A percentile compares a stretch with the other conserved stretches of the same genome.
Evolutionary conservation across 2,888 invertebrate genomes (phyloP).

Genomic region (Cyaniris semiargus): DNA sequence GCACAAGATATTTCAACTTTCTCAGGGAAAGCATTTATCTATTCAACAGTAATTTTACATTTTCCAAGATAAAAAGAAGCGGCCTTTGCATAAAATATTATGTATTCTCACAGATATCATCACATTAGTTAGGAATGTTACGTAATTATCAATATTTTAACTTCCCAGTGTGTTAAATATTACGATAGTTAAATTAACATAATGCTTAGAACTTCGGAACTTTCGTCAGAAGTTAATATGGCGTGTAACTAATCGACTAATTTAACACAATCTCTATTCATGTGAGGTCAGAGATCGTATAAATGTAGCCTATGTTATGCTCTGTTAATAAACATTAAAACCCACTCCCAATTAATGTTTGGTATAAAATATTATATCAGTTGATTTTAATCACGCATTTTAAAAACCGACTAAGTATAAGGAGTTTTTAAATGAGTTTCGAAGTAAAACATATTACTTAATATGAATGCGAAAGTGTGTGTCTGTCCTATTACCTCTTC

Average conservation of each 20-base stretch:
- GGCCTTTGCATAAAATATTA: not conserved
- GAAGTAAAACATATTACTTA: not conserved
- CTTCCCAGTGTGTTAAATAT: not conserved
- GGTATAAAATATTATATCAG: not conserved
- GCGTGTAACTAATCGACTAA: conserved; percentile 5
- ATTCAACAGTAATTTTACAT: not conserved
- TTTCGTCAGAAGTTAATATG: not conserved
- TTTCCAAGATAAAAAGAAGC: not conserved
- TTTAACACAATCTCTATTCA: conserved; percentile 12
- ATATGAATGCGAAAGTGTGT: not conserved
- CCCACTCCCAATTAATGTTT: not conserved
- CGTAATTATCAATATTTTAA: not conserved
- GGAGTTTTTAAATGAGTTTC: not conserved
- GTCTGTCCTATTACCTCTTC: too few species aligned
- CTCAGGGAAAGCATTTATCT: not conserved
- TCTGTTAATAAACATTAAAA: not conserved
- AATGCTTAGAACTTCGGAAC: not conserved
- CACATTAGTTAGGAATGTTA: not conserved
- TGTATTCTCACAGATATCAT: not conserved
- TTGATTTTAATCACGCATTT: not conserved
- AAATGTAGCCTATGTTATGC: not conserved
- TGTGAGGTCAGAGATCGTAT: conserved; percentile 12
- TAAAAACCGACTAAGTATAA: not conserved
- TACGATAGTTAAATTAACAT: conserved; percentile 6
- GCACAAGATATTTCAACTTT: not conserved